Percentiles rank a stretch among this genome's conserved stretches.
Evolutionary conservation across 1,140 invertebrate genomes (phyloP).

Genomic region (Cryptotermes secundus): DNA sequence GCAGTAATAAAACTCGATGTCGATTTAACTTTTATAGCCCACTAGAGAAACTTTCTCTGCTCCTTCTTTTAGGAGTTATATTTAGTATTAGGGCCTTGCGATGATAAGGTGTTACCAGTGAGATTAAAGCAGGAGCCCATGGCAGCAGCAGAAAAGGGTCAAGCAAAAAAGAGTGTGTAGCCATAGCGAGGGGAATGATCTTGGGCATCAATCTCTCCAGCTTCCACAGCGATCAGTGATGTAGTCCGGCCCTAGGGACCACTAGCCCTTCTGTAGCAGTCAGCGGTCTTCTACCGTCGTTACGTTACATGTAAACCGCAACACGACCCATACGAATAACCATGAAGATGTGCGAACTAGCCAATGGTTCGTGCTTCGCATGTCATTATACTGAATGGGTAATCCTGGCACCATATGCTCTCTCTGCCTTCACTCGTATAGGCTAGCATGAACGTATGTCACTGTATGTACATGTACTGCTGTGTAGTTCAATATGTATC

Average conservation of each 20-base stretch:
- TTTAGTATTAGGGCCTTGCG: background rate
- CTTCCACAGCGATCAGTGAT: background rate
- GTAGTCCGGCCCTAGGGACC: background rate
- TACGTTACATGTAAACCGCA: background rate
- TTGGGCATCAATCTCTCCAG: background rate
- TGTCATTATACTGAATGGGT: too few species aligned
- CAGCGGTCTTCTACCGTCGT: background rate
- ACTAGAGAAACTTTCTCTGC: background rate
- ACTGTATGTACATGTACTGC: too few species aligned
- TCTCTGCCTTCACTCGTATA: too few species aligned
- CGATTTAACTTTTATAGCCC: background rate
- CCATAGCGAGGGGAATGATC: background rate
- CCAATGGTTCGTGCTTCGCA: too few species aligned
- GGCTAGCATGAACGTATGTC: too few species aligned
- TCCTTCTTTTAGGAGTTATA: background rate
- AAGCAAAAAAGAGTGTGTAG: background rate
- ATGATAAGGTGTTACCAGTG: slow-evolving; percentile 2
- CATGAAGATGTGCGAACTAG: too few species aligned
- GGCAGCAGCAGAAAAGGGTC: background rate
- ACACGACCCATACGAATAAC: too few species aligned
- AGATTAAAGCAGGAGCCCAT: background rate
- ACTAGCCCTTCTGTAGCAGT: background rate
- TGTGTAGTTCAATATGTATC: too few species aligned
- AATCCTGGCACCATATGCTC: too few species aligned
- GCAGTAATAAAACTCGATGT: background rate